phyloP scores from a whole-genome alignment of 2,113 vertebrate genomes.

The Phaethornis superciliosus region DNA sequence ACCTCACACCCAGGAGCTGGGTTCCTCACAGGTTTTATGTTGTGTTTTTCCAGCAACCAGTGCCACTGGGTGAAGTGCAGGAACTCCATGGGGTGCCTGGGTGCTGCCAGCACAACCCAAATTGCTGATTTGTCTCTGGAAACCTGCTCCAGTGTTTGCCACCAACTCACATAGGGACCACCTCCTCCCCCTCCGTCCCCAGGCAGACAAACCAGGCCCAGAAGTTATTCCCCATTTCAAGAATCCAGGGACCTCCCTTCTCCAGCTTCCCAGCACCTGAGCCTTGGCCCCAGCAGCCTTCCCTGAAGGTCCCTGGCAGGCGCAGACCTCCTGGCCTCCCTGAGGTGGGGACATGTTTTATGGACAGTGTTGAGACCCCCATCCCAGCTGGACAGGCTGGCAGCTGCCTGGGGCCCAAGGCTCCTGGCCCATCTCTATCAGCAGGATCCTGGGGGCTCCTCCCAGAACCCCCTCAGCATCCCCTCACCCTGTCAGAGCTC shows the following conservation, averaged over 20 bases:
- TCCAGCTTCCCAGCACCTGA: not conserved
- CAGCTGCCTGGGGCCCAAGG: not conserved
- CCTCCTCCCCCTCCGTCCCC: not conserved
- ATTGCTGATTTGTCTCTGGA: fast-evolving
- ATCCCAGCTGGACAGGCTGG: fast-evolving
- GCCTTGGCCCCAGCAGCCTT: not conserved
- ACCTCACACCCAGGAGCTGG: too few relatives aligned
- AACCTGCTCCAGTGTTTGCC: not conserved
- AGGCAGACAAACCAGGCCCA: not conserved
- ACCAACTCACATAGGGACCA: not conserved
- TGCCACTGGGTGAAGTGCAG: too few relatives aligned
- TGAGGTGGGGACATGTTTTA: fast-evolving
- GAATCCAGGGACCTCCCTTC: not conserved
- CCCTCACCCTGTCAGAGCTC: not conserved
- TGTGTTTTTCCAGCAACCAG: too few relatives aligned
- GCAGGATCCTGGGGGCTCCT: not conserved
- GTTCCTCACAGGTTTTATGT: too few relatives aligned
- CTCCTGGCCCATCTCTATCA: too few relatives aligned
- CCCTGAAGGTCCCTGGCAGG: not conserved
- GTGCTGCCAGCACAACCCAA: not conserved
- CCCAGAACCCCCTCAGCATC: not conserved
- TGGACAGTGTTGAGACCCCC: not conserved
- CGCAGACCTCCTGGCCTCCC: fast-evolving
- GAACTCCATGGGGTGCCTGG: too few relatives aligned
- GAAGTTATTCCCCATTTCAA: fast-evolving